Evolutionary conservation across 2,888 invertebrate genomes (phyloP).

Genomic region (Agrotis clavis): DNA sequence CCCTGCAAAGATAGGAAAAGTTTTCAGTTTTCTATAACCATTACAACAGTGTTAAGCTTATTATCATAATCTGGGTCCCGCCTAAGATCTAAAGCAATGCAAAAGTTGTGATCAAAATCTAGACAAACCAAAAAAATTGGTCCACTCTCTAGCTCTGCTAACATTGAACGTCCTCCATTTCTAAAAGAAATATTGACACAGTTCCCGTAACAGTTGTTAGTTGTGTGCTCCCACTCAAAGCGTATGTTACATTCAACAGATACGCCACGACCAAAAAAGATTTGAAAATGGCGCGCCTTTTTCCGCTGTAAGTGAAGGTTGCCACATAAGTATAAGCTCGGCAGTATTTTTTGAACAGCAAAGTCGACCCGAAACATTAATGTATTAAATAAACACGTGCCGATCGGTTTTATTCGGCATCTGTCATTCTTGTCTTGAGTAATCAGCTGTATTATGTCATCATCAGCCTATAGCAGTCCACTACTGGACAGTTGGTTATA

Average conservation of each 20-base stretch:
- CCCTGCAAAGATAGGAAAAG: no score
- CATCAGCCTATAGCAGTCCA: no score
- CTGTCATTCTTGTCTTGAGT: background rate
- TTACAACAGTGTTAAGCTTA: background rate
- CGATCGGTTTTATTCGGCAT: background rate
- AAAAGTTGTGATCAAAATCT: background rate
- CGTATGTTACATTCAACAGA: slow-evolving; percentile 23
- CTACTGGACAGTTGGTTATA: no score
- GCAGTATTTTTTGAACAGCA: background rate
- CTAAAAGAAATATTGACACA: slow-evolving; percentile 26
- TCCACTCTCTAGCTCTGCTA: background rate
- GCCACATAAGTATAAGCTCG: background rate
- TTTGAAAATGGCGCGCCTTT: slow-evolving; percentile 10
- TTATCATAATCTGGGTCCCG: background rate
- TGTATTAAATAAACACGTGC: background rate
- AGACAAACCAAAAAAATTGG: background rate
- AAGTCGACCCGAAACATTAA: background rate
- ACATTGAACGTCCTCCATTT: slow-evolving; percentile 20
- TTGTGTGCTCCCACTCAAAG: slow-evolving; percentile 17
- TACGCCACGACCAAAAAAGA: slow-evolving; percentile 9
- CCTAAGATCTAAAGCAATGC: no score
- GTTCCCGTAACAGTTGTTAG: slow-evolving; percentile 10
- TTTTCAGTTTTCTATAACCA: no score
- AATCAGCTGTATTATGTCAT: no score
- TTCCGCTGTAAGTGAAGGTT: slow-evolving; percentile 39